A percentile compares a stretch with the other conserved stretches of the same genome.
Evolutionary conservation across 2,888 invertebrate species (phyloP).

Genomic region (Tetrapedia diversipes): DNA sequence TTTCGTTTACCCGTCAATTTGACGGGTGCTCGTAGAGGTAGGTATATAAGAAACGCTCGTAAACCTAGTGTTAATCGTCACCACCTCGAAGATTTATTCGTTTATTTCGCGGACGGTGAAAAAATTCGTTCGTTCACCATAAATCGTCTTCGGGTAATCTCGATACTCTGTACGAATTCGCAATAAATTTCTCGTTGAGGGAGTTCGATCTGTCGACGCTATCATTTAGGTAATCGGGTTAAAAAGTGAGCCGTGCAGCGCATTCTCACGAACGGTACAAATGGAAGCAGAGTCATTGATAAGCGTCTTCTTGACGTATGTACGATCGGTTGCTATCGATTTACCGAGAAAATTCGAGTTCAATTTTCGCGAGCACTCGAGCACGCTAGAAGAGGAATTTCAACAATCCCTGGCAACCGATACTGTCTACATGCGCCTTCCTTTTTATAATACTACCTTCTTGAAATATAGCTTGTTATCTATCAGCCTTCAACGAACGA

Average conservation of each 20-base stretch:
- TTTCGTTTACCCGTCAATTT: too few species aligned
- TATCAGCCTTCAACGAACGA: background rate
- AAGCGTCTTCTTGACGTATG: slow-evolving; percentile 30
- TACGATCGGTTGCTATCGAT: slow-evolving; percentile 34
- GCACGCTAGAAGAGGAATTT: slow-evolving; percentile 40
- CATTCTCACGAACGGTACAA: slow-evolving; percentile 14
- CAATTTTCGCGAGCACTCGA: slow-evolving; percentile 53
- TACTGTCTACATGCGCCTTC: background rate
- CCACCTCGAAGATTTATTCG: too few species aligned
- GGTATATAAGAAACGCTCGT: too few species aligned
- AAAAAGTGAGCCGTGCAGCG: slow-evolving; percentile 5
- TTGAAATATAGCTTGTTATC: background rate
- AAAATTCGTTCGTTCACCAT: background rate
- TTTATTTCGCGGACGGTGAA: background rate
- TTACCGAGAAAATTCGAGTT: slow-evolving; percentile 41
- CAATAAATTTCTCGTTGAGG: slow-evolving; percentile 18
- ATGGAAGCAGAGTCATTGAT: slow-evolving; percentile 11
- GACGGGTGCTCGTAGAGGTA: too few species aligned
- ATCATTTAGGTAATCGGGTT: slow-evolving; percentile 17
- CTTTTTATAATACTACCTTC: background rate
- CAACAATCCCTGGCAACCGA: slow-evolving; percentile 18
- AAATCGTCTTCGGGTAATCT: background rate
- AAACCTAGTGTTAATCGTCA: too few species aligned
- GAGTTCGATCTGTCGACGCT: slow-evolving; percentile 8
- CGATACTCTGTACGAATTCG: slow-evolving; percentile 4